Evolutionary conservation across 1,140 invertebrate species (phyloP).

Genomic region (Temnothorax longispinosus): DNA sequence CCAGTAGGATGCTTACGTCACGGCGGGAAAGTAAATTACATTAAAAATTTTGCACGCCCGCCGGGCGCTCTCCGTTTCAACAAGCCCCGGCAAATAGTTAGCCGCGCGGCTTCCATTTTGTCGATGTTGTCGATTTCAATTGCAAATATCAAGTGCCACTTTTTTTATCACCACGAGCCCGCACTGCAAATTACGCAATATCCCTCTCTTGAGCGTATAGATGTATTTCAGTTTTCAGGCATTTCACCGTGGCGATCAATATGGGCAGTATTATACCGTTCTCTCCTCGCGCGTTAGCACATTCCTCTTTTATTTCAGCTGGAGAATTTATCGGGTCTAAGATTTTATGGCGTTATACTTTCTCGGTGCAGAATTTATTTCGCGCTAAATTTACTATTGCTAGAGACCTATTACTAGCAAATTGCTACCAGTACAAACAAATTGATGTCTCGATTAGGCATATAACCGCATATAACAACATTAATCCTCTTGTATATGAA

Average conservation of each 20-base stretch:
- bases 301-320: conserved; percentile 17
- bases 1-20: conserved; percentile 65
- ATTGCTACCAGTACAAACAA: no score
- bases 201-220: conserved; percentile 41
- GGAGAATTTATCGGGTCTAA: conserved; percentile 1
- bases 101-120: conserved; percentile 55
- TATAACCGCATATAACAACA: not conserved
- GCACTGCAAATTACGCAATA: conserved; percentile 61
- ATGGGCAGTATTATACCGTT: conserved; percentile 29
- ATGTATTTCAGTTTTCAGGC: conserved; percentile 60
- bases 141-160: conserved; percentile 62
- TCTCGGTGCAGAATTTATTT: conserved; percentile 16
- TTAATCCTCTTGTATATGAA: not conserved
- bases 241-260: conserved; percentile 55
- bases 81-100: conserved; percentile 54
- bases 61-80: conserved; percentile 59
- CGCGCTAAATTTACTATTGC: conserved; percentile 3
- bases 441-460: not conserved
- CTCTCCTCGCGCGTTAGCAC: not conserved
- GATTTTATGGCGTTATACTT: not conserved
- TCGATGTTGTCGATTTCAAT: conserved; percentile 60
- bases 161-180: conserved; percentile 61
- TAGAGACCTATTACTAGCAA: not conserved
- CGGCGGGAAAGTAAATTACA: conserved; percentile 62
- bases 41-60: conserved; percentile 64